A percentile compares a stretch with the other conserved stretches of the same genome.
phyloP scores from a whole-genome alignment of 2,888 invertebrate genomes.

The Neria commutata region DNA sequence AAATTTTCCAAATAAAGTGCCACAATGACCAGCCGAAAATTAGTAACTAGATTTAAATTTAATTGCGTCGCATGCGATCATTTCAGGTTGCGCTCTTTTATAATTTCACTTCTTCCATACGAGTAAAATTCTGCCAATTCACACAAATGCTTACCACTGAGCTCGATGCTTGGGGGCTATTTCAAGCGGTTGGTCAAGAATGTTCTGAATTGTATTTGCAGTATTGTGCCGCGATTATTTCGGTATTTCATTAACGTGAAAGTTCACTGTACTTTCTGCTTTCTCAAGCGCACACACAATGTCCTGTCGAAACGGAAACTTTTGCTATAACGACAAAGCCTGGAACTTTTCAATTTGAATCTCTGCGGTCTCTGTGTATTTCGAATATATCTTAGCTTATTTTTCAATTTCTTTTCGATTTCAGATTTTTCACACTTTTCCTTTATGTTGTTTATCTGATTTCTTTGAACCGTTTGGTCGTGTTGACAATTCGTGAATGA shows the following conservation, averaged over 20 bases:
- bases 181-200: conserved; percentile 36
- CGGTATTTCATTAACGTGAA: conserved; percentile 61
- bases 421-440: not conserved
- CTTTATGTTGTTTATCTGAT: conserved; percentile 13
- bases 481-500: conserved; percentile 51
- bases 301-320: not conserved
- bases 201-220: conserved; percentile 62
- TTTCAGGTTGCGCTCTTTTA: no score
- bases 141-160: not conserved
- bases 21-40: no score
- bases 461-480: conserved; percentile 39
- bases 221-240: conserved; percentile 60
- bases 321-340: not conserved
- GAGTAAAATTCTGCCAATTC: no score
- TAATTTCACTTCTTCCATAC: no score
- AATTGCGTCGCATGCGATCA: no score
- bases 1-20: no score
- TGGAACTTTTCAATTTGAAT: not conserved
- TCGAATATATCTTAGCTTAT: not conserved
- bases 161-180: not conserved
- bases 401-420: not conserved
- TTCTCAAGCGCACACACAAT: not conserved
- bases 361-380: not conserved
- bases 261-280: not conserved
- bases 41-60: no score